Conservation (phyloP, 2,797 vertebrate genomes). For the Sebastes elongatus region DNA sequence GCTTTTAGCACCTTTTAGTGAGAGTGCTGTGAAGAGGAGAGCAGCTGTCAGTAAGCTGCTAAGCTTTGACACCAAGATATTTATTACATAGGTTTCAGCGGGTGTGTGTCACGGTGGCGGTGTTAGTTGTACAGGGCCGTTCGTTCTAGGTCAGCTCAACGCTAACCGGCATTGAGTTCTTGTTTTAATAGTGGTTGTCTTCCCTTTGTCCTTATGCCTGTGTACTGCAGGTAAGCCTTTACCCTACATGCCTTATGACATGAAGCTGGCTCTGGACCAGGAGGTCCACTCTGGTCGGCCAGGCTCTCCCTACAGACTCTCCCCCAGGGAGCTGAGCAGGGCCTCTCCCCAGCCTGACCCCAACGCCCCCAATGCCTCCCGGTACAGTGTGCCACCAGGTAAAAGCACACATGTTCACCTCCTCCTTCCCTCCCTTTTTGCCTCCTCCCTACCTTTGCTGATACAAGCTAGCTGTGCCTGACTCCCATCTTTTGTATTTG, state of each 20-base stretch:
- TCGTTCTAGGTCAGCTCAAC: conserved; percentile 34
- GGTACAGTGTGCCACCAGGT: conserved; percentile 93
- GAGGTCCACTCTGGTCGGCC: conserved; percentile 88
- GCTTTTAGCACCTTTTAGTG: conserved; percentile 66
- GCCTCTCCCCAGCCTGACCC: conserved; percentile 86
- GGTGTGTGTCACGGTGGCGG: conserved; percentile 14
- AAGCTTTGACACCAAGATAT: conserved; percentile 46
- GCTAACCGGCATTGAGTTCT: conserved; percentile 46
- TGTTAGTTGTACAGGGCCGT: conserved; percentile 2
- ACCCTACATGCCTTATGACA: conserved; percentile 89
- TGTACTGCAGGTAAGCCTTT: conserved; percentile 88
- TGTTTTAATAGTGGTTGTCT: conserved; percentile 65
- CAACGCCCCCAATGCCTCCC: conserved; percentile 80
- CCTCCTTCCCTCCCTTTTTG: conserved; percentile 28
- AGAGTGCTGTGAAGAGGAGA: conserved; percentile 43
- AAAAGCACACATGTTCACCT: conserved; percentile 68
- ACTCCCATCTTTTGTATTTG: conserved; percentile 14
- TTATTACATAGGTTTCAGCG: conserved; percentile 32
- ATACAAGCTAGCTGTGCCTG: not conserved
- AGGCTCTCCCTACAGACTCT: conserved; percentile 89
- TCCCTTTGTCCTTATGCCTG: conserved; percentile 70
- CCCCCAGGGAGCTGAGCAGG: conserved; percentile 89
- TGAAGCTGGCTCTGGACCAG: conserved; percentile 89
- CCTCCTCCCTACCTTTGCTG: conserved; percentile 19
- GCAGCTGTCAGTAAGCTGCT: conserved; percentile 42